A percentile compares a stretch with the other conserved stretches of the same genome.
phyloP scores from a whole-genome alignment of 2,797 vertebrate species.

The Morelia viridis region DNA sequence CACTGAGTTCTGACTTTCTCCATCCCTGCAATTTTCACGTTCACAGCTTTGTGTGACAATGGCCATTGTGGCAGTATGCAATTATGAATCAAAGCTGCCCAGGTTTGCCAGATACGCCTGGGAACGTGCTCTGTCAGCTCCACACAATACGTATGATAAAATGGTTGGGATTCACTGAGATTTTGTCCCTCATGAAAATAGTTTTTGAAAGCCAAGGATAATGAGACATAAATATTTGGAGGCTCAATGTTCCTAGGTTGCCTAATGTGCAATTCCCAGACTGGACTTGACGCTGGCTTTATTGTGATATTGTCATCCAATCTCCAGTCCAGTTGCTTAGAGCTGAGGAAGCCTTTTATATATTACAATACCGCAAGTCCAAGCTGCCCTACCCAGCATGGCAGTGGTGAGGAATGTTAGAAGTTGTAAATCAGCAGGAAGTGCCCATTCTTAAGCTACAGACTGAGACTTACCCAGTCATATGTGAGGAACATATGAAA shows the following conservation, averaged over 20 bases:
- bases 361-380: not conserved
- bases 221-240: not conserved
- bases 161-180: not conserved
- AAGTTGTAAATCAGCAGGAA: not conserved
- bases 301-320: not conserved
- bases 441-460: not conserved
- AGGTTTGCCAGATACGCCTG: not conserved
- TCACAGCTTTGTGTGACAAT: not conserved
- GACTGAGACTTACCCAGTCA: not conserved
- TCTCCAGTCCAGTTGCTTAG: not conserved
- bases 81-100: slow-evolving; percentile 20
- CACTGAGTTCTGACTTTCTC: not conserved
- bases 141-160: not conserved
- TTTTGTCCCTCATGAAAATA: not conserved
- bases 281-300: not conserved
- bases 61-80: not conserved
- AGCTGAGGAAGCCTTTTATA: not conserved
- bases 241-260: not conserved
- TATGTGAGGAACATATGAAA: not conserved
- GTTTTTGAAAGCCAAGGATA: not conserved
- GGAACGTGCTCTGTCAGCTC: not conserved
- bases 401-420: not conserved
- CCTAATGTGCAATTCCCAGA: not conserved
- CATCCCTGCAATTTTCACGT: slow-evolving; percentile 14
- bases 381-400: not conserved